Conservation (phyloP, 2,888 invertebrate species). For the Drosophila neonasuta region DNA sequence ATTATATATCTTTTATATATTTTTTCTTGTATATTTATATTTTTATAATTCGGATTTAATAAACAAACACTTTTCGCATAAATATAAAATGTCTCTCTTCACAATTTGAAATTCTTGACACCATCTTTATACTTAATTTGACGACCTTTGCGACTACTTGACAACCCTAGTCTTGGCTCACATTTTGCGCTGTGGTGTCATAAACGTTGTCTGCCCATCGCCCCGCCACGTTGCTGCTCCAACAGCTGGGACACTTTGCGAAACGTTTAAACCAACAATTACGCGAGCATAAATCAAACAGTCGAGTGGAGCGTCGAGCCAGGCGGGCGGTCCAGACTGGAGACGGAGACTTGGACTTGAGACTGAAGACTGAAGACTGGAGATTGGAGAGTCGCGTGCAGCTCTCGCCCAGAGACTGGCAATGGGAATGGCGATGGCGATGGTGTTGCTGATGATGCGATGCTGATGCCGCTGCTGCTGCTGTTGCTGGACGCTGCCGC, state of each 20-base stretch:
- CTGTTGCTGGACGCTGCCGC: constrained; percentile 33
- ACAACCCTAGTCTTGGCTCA: constrained; percentile 64
- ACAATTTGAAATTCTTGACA: too few relatives aligned
- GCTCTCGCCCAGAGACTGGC: constrained; percentile 3
- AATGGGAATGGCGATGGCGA: constrained; percentile 15
- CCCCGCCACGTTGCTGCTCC: constrained; percentile 15
- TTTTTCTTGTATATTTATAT: too few relatives aligned
- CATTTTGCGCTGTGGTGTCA: constrained; percentile 61
- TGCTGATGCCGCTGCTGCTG: constrained; percentile 10
- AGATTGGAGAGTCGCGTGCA: constrained; percentile 68
- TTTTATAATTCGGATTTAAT: too few relatives aligned
- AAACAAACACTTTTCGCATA: too few relatives aligned
- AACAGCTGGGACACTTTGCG: constrained; percentile 63
- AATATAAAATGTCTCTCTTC: too few relatives aligned
- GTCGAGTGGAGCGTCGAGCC: constrained; percentile 69
- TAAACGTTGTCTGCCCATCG: constrained; percentile 52
- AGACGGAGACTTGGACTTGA: constrained; percentile 42
- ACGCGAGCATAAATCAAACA: constrained; percentile 82
- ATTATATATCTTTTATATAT: too few relatives aligned
- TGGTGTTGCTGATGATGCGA: constrained; percentile 55
- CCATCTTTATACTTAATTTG: too few relatives aligned
- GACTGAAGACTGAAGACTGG: too few relatives aligned
- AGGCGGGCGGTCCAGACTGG: constrained; percentile 65
- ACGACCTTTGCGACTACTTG: constrained; percentile 16
- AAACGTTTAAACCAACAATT: constrained; percentile 82